Conservation (phyloP, 2,888 invertebrate genomes). For the Ormyrus pomaceus region DNA sequence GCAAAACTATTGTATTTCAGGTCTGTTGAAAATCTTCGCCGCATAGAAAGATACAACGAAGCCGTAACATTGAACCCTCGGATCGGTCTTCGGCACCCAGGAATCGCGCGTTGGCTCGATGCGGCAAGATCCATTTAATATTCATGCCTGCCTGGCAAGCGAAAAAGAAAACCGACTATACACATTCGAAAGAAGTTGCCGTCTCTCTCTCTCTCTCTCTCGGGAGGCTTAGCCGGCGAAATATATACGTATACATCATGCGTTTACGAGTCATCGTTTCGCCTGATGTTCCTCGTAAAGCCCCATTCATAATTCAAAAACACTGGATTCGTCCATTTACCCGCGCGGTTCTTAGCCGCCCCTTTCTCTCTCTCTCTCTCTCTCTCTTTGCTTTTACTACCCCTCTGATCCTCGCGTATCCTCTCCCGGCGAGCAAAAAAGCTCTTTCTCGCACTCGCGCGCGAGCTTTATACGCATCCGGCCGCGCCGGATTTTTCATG, state of each 20-base stretch:
- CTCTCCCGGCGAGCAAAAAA: neutral
- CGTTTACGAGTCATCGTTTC: slow-evolving; percentile 39
- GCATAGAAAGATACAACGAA: neutral
- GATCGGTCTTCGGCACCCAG: slow-evolving; percentile 6
- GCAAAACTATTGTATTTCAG: too few species aligned
- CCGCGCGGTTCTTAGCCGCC: neutral
- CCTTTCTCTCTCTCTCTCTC: neutral
- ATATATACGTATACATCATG: slow-evolving; percentile 10
- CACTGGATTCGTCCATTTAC: slow-evolving; percentile 34
- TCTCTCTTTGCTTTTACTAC: neutral
- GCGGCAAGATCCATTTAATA: slow-evolving; percentile 33
- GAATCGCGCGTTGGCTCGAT: neutral
- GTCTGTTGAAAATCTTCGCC: too few species aligned
- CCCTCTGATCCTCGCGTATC: neutral
- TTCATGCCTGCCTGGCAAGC: slow-evolving; percentile 12
- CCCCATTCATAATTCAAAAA: slow-evolving; percentile 47
- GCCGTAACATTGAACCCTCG: neutral
- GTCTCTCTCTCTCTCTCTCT: neutral
- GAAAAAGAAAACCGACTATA: slow-evolving; percentile 18
- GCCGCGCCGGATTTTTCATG: too few species aligned
- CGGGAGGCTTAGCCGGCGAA: slow-evolving; percentile 19
- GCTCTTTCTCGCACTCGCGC: neutral
- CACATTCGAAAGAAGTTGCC: slow-evolving; percentile 20
- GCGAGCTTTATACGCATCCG: too few species aligned
- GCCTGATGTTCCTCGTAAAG: slow-evolving; percentile 13